Evolutionary conservation across 2,888 invertebrate species (phyloP), one percentile per base, ranked within the genome.

Genomic region (Molorchus minor): DNA sequence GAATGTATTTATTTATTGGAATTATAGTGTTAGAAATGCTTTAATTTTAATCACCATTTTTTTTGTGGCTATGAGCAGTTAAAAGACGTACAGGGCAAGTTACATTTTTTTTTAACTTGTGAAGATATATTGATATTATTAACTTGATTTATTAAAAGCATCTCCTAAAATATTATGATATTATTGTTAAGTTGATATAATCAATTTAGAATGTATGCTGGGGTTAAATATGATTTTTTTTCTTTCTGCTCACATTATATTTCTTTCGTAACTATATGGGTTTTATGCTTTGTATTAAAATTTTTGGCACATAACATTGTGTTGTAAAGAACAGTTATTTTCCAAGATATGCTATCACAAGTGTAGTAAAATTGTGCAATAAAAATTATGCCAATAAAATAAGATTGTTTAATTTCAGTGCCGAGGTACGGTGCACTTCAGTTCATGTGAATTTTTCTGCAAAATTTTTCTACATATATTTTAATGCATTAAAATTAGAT

Each of bases 391-490:
- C 56, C 45, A 53, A 54, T 56, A 60, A 41, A 51, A 56, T 55
- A 46, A 57, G 43, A 75, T 75, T 70, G 71, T 75, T 77, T 61
- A 70, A 74, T 76, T 75, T 72, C 73, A 79, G 80, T 81, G 81
- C 81, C 80, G 80, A 80, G 77, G 80, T 78, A 76, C 72, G 75
- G 80, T 81, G 80, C 80, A 79, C 80, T 80, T 80, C 80, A 79
- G 75, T 72, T 78, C 79, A 79, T 79, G 80, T 79, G 76, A 71
- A 79, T 80, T 79, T 80, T 80, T 80, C 77, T 75, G 58, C 55
- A 66, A 61, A 44, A 55, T 68, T 72, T 69, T 70, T 71, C 71
- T 68, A 59, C 68, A 71, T 70, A n/a, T n/a, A 70, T 73, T 73
- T 74, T 73, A 71, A 76, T 75, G 74, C 73, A 74, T 74, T 72